Conservation (phyloP, 2,888 invertebrate species). For the Coleophora deauratella region DNA sequence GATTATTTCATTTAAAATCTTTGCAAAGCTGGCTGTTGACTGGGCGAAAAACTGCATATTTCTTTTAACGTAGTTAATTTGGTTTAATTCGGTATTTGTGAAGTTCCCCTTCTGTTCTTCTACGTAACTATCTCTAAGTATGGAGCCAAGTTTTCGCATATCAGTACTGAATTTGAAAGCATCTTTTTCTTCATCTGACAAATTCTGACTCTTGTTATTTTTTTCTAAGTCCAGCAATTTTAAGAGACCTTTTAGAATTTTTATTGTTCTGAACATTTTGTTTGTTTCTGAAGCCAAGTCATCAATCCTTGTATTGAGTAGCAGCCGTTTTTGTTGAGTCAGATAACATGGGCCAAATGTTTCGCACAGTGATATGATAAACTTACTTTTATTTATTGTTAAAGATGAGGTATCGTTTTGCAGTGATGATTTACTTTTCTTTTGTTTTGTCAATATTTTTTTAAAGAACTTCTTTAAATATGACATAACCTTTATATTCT, state of each 20-base stretch:
- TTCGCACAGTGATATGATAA: constrained; percentile 3
- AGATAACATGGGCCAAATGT: constrained; percentile 33
- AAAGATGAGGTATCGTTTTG: background rate
- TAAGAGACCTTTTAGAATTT: constrained; percentile 43
- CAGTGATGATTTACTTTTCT: constrained; percentile 16
- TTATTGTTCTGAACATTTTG: constrained; percentile 38
- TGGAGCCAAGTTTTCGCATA: constrained; percentile 32
- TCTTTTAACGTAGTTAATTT: constrained; percentile 41
- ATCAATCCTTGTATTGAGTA: constrained; percentile 34
- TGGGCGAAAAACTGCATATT: constrained; percentile 39
- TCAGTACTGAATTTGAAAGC: constrained; percentile 21
- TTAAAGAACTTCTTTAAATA: constrained; percentile 40
- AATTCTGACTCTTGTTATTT: constrained; percentile 2
- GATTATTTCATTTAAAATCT: constrained; percentile 41
- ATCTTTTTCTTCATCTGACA: constrained; percentile 1
- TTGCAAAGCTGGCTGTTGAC: constrained; percentile 42
- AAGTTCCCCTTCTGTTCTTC: constrained; percentile 9
- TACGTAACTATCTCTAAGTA: constrained; percentile 29
- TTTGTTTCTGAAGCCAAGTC: constrained; percentile 37
- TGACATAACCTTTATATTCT: constrained; percentile 28
- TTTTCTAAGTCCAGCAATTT: constrained; percentile 26
- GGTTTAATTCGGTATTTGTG: constrained; percentile 25
- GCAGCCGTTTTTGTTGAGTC: constrained; percentile 22
- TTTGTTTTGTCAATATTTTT: constrained; percentile 28
- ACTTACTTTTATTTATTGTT: background rate